phyloP scores from a whole-genome alignment of 2,113 vertebrate species.

The Pterocles burchelli region DNA sequence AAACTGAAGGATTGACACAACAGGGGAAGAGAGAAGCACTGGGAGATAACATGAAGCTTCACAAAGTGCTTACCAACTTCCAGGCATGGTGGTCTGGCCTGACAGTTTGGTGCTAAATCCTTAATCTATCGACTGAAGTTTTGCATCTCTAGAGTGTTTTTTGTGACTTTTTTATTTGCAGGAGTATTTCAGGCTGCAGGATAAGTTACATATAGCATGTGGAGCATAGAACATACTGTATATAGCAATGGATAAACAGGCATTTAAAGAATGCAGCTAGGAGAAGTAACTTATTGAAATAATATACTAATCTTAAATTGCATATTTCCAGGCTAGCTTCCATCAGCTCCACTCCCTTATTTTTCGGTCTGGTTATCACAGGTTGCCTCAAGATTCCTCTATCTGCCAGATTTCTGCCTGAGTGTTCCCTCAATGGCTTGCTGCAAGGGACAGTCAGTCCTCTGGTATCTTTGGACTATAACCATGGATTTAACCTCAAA shows the following conservation, averaged over 20 bases:
- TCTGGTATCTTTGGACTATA: neutral
- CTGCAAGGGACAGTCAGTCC: conserved; percentile 14
- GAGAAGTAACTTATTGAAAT: neutral
- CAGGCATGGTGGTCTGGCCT: neutral
- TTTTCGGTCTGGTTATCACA: neutral
- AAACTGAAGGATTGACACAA: neutral
- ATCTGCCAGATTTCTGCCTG: conserved; percentile 18
- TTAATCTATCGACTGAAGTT: neutral
- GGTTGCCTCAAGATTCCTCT: neutral
- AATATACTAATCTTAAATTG: neutral
- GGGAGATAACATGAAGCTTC: neutral
- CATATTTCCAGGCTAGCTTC: neutral
- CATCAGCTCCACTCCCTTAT: neutral
- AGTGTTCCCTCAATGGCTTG: neutral
- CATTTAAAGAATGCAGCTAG: neutral
- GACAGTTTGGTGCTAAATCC: neutral
- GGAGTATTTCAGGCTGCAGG: neutral
- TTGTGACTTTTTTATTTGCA: neutral
- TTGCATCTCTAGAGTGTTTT: neutral
- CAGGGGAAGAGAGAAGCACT: neutral
- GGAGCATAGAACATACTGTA: neutral
- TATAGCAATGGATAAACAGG: neutral
- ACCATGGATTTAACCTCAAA: conserved; percentile 4
- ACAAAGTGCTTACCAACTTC: neutral
- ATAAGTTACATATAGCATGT: neutral